Conservation (phyloP, 2,888 invertebrate species). For the Drosophila setosimentum region DNA sequence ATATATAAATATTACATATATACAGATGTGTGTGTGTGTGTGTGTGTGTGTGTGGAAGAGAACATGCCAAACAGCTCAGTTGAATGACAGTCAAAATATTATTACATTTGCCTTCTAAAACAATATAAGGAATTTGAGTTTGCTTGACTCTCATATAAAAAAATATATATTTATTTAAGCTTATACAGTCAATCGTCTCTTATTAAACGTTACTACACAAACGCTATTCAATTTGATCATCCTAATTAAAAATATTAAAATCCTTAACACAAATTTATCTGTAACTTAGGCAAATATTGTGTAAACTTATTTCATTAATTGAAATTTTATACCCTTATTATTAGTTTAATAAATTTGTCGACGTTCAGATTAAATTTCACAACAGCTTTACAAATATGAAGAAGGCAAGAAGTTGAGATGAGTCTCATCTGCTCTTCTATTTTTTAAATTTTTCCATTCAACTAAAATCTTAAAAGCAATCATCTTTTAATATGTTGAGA, state of each 20-base stretch:
- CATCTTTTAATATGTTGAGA: neutral
- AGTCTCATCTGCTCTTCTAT: too few relatives aligned
- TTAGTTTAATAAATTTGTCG: neutral
- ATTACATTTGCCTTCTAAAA: slow-evolving; percentile 3
- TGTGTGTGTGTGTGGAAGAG: slow-evolving; percentile 26
- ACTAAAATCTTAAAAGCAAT: neutral
- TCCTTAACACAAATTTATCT: neutral
- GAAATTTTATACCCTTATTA: neutral
- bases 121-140: neutral
- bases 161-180: neutral
- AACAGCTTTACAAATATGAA: neutral
- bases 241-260: neutral
- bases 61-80: slow-evolving; percentile 30
- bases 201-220: too few relatives aligned
- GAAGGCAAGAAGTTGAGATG: neutral
- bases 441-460: neutral
- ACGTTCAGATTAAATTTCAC: too few relatives aligned
- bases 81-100: slow-evolving; percentile 11
- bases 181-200: too few relatives aligned
- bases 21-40: slow-evolving; percentile 10
- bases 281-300: neutral
- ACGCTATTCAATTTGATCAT: neutral
- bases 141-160: neutral
- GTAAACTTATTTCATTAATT: neutral
- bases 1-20: neutral